phyloP scores from a whole-genome alignment of 1,140 invertebrate genomes.

The Halesus radiatus region DNA sequence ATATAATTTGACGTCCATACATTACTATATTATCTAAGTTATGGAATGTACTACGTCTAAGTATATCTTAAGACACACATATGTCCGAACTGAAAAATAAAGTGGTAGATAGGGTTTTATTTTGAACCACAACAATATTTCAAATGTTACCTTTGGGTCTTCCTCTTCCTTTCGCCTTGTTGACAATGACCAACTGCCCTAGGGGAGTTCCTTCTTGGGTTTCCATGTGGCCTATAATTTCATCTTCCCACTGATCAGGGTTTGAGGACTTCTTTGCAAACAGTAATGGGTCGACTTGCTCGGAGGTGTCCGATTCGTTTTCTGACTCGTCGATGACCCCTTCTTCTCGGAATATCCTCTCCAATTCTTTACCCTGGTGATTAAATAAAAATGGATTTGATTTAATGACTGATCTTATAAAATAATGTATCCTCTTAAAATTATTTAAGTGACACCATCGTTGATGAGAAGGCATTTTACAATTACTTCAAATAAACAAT shows the following conservation, averaged over 20 bases:
- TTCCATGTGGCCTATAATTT: slow-evolving; percentile 78
- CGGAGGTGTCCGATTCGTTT: slow-evolving; percentile 61
- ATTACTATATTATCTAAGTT: too few relatives aligned
- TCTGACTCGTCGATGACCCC: slow-evolving; percentile 78
- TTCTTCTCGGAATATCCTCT: slow-evolving; percentile 80
- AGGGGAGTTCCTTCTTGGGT: slow-evolving; percentile 72
- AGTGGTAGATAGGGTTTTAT: too few relatives aligned
- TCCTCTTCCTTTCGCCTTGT: slow-evolving; percentile 71
- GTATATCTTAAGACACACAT: too few relatives aligned
- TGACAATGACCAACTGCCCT: slow-evolving; percentile 74
- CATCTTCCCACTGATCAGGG: slow-evolving; percentile 59
- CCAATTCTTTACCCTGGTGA: slow-evolving; percentile 78
- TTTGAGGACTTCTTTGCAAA: slow-evolving; percentile 46
- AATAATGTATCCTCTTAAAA: too few relatives aligned
- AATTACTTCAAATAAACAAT: not conserved
- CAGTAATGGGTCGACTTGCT: slow-evolving; percentile 51
- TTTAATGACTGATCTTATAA: too few relatives aligned
- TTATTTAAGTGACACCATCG: too few relatives aligned
- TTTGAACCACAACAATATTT: too few relatives aligned
- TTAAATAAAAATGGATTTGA: too few relatives aligned
- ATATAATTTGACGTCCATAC: too few relatives aligned
- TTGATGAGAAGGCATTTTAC: too few relatives aligned
- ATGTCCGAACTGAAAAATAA: too few relatives aligned
- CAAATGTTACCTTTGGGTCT: slow-evolving; percentile 66
- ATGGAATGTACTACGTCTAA: too few relatives aligned